Evolutionary conservation across 2,888 invertebrate genomes (phyloP).

Genomic region (Cerastis leucographa): DNA sequence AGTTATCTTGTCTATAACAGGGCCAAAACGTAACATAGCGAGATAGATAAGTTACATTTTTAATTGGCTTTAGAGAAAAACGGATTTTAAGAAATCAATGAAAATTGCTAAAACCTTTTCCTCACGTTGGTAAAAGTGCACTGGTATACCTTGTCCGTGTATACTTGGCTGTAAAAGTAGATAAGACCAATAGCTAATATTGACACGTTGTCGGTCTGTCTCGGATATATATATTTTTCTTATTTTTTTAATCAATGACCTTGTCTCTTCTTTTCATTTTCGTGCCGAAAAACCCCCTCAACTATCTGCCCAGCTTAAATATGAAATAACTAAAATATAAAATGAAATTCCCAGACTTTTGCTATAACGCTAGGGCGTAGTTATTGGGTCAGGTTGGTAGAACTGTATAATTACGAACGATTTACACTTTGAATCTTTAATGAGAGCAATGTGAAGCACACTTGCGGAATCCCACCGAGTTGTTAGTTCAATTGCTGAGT

Average conservation of each 20-base stretch:
- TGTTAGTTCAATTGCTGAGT: constrained; percentile 7
- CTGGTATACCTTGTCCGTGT: too few species aligned
- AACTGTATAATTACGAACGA: constrained; percentile 15
- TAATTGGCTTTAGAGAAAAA: background rate
- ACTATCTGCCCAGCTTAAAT: background rate
- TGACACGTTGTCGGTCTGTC: background rate
- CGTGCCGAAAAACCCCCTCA: background rate
- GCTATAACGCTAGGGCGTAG: constrained; percentile 4
- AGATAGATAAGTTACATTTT: background rate
- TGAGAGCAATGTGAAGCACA: constrained; percentile 20
- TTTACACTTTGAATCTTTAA: constrained; percentile 38
- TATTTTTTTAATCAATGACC: background rate
- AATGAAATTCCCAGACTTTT: constrained; percentile 9
- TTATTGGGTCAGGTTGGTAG: constrained; percentile 6
- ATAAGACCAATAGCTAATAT: background rate
- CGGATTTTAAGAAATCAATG: background rate
- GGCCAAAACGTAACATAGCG: background rate
- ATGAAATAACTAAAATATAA: background rate
- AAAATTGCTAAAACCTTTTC: background rate
- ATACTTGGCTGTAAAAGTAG: background rate
- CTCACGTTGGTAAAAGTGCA: background rate
- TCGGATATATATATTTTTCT: background rate
- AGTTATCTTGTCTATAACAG: background rate
- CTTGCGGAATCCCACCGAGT: constrained; percentile 20
- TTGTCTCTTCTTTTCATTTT: background rate